Conservation (phyloP, 1,140 invertebrate genomes). For the Bilobella aurantiaca region DNA sequence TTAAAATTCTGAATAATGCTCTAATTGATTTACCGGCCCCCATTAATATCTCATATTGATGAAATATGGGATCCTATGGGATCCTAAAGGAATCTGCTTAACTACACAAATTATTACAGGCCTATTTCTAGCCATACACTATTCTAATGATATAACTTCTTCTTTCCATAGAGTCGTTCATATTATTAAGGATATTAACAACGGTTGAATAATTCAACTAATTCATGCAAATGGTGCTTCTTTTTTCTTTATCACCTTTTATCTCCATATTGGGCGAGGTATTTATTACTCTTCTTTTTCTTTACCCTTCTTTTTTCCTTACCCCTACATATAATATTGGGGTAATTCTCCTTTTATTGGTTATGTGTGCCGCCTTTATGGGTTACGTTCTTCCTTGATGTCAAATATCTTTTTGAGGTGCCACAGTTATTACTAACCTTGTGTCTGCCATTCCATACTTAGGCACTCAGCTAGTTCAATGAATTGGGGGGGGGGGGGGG, state of each 20-base stretch:
- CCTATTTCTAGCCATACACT: constrained; percentile 37
- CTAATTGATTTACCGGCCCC: constrained; percentile 33
- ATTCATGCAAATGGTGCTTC: constrained; percentile 45
- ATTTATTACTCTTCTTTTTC: constrained; percentile 38
- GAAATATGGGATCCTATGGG: constrained; percentile 36
- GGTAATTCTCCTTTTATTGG: constrained; percentile 48
- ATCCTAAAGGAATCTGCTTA: constrained; percentile 34
- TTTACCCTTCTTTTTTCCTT: constrained; percentile 34
- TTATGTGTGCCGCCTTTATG: constrained; percentile 56
- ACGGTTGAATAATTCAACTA: constrained; percentile 46
- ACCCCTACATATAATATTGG: constrained; percentile 48
- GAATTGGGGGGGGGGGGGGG: constrained; percentile 59
- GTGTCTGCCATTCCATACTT: constrained; percentile 55
- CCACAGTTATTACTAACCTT: constrained; percentile 62
- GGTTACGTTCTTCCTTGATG: constrained; percentile 59
- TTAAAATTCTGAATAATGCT: constrained; percentile 33
- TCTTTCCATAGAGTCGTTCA: constrained; percentile 47
- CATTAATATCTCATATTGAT: constrained; percentile 34
- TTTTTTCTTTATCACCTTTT: constrained; percentile 40
- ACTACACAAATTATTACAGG: constrained; percentile 35
- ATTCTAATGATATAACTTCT: constrained; percentile 43
- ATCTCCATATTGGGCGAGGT: constrained; percentile 37
- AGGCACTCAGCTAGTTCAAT: constrained; percentile 49
- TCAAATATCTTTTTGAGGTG: constrained; percentile 62
- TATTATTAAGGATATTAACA: constrained; percentile 38